Evolutionary conservation across 2,888 invertebrate species (phyloP).

Genomic region (Junonia oenone): DNA sequence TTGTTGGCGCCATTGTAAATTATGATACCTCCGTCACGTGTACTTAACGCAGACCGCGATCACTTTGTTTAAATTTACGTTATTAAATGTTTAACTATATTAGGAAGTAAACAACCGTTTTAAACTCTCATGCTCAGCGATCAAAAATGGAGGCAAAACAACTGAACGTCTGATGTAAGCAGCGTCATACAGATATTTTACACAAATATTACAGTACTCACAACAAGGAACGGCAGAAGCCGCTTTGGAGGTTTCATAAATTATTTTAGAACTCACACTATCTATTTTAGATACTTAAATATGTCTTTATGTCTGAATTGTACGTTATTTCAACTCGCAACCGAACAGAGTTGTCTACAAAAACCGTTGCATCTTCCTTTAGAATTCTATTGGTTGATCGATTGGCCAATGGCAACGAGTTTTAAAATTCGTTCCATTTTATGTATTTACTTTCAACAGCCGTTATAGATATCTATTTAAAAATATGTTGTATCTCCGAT

Average conservation of each 20-base stretch:
- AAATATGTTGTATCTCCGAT: too few relatives aligned
- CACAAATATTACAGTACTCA: slow-evolving; percentile 51
- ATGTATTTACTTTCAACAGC: background rate
- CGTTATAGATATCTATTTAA: background rate
- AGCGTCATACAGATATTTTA: slow-evolving; percentile 47
- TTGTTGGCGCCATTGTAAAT: slow-evolving; percentile 82
- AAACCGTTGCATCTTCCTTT: slow-evolving; percentile 65
- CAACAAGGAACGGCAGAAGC: slow-evolving; percentile 53
- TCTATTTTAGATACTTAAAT: slow-evolving; percentile 39
- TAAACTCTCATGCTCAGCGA: slow-evolving; percentile 57
- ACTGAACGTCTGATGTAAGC: slow-evolving; percentile 55
- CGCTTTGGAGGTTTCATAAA: slow-evolving; percentile 45
- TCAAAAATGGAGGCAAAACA: slow-evolving; percentile 76
- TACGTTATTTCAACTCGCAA: slow-evolving; percentile 56
- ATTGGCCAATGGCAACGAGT: slow-evolving; percentile 46
- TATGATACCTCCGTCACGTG: slow-evolving; percentile 50
- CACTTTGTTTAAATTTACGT: background rate
- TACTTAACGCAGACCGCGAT: slow-evolving; percentile 5
- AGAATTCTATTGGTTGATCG: slow-evolving; percentile 52
- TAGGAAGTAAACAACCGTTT: slow-evolving; percentile 46
- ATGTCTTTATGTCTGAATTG: slow-evolving; percentile 48
- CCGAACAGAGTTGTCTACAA: slow-evolving; percentile 63
- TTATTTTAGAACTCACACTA: slow-evolving; percentile 46
- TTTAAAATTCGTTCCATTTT: slow-evolving; percentile 36
- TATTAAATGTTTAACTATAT: slow-evolving; percentile 21